phyloP scores from a whole-genome alignment of 1,140 invertebrate species.

The Lutraria rhynchaena region DNA sequence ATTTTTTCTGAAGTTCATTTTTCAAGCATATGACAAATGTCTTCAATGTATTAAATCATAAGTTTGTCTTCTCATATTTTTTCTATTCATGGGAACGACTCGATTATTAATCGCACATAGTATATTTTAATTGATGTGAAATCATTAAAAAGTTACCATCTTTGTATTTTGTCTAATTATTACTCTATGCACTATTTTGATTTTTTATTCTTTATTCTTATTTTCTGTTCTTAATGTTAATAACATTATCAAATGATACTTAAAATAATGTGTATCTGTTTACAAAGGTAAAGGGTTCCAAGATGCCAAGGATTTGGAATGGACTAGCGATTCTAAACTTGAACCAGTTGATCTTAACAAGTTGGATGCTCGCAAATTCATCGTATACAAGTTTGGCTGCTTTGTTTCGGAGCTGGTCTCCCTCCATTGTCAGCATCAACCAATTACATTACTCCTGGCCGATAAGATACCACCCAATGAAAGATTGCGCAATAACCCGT shows the following conservation, averaged over 20 bases:
- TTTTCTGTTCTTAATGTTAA: too few relatives aligned
- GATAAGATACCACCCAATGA: constrained; percentile 77
- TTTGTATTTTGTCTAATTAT: too few relatives aligned
- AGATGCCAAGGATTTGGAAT: constrained; percentile 74
- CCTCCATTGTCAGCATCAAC: constrained; percentile 72
- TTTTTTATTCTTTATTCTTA: neutral
- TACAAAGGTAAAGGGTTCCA: constrained; percentile 74
- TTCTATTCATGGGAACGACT: too few relatives aligned
- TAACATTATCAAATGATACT: too few relatives aligned
- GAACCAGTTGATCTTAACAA: constrained; percentile 78
- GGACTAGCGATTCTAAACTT: constrained; percentile 75
- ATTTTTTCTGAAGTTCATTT: too few relatives aligned
- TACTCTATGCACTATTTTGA: neutral
- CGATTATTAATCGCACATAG: too few relatives aligned
- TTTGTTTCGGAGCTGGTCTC: constrained; percentile 74
- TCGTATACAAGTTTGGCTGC: constrained; percentile 80
- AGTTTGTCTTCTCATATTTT: too few relatives aligned
- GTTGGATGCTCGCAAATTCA: constrained; percentile 76
- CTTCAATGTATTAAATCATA: too few relatives aligned
- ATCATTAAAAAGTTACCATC: too few relatives aligned
- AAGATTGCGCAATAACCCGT: constrained; percentile 73
- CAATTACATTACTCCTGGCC: constrained; percentile 77
- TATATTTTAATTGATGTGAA: too few relatives aligned
- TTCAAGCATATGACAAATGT: too few relatives aligned
- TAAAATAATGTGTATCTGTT: constrained; percentile 1